Conservation (phyloP, 2,888 invertebrate species). For the Drosophila fungiperda region DNA sequence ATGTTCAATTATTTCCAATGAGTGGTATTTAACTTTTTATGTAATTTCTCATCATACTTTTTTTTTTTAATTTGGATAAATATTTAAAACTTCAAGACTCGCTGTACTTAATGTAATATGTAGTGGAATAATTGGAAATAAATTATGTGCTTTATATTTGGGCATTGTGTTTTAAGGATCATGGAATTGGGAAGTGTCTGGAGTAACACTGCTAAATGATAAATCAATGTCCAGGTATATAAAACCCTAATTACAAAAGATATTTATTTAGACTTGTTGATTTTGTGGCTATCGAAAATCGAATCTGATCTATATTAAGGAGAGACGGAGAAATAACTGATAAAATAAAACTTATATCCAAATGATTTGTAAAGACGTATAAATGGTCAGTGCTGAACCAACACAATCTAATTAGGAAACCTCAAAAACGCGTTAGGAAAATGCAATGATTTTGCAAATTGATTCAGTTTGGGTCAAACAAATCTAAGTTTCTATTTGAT, state of each 20-base stretch:
- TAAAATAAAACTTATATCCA: background rate
- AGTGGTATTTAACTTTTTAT: background rate
- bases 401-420: background rate
- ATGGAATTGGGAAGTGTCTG: background rate
- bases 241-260: background rate
- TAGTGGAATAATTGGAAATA: constrained; percentile 22
- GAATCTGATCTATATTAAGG: background rate
- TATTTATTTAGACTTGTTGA: background rate
- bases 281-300: background rate
- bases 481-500: background rate
- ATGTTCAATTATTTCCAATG: constrained; percentile 1
- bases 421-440: background rate
- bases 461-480: background rate
- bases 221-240: background rate
- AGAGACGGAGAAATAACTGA: background rate
- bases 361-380: background rate
- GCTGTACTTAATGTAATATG: constrained; percentile 19
- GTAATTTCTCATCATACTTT: background rate
- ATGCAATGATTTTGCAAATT: background rate
- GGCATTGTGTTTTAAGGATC: background rate
- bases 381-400: background rate
- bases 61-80: constrained; percentile 3
- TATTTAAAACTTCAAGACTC: background rate
- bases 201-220: background rate
- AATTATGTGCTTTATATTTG: background rate